Percentiles rank a stretch among this genome's conserved stretches.
phyloP scores from a whole-genome alignment of 1,140 invertebrate genomes.

The Whitmania pigra region DNA sequence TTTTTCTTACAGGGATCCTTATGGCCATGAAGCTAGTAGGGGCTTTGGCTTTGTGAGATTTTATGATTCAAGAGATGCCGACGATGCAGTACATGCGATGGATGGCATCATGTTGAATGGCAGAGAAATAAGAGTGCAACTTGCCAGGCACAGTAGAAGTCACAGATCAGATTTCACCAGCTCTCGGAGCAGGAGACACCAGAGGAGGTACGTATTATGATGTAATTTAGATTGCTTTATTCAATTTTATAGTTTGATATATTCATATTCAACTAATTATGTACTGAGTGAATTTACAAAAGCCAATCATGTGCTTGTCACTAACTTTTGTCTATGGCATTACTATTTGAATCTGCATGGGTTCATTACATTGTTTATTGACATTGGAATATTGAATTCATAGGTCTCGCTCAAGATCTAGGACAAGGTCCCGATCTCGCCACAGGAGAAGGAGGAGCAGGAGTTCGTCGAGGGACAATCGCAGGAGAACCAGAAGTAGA shows the following conservation, averaged over 20 bases:
- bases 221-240: neutral
- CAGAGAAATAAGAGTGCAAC: slow-evolving; percentile 86
- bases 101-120: slow-evolving; percentile 85
- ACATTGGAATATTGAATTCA: slow-evolving; percentile 25
- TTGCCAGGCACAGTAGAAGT: slow-evolving; percentile 84
- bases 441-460: neutral
- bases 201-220: neutral
- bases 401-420: slow-evolving; percentile 27
- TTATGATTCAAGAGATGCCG: slow-evolving; percentile 85
- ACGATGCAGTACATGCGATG: slow-evolving; percentile 81
- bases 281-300: too few relatives aligned
- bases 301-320: too few relatives aligned
- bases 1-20: slow-evolving; percentile 57
- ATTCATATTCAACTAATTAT: too few relatives aligned
- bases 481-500: slow-evolving; percentile 45
- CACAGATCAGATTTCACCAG: slow-evolving; percentile 38
- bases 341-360: too few relatives aligned
- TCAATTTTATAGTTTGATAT: too few relatives aligned
- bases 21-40: slow-evolving; percentile 71
- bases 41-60: slow-evolving; percentile 96
- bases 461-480: slow-evolving; percentile 10
- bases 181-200: neutral
- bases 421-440: slow-evolving; percentile 27
- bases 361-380: neutral
- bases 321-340: too few relatives aligned